These are phyloP conservation scores for Anguilla marmorata DNA, from an alignment of 2,797 vertebrate species.

Conservation along the genomic window DNA sequence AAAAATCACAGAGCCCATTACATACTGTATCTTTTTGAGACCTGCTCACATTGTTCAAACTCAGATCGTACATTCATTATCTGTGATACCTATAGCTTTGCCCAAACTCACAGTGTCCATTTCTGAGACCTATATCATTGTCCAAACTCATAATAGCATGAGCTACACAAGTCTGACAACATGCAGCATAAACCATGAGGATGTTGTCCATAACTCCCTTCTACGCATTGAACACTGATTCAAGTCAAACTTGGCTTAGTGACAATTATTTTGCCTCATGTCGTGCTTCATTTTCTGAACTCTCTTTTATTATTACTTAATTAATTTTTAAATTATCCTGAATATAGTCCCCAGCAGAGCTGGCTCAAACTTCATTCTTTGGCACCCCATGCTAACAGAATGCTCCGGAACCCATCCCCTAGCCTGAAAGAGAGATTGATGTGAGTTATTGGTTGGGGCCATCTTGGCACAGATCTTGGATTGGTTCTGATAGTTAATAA, in stretches of 20 bases:
- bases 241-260: neutral
- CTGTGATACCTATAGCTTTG: no score
- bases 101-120: neutral
- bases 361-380: neutral
- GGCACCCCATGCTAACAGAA: neutral
- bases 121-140: neutral
- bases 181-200: neutral
- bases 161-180: neutral
- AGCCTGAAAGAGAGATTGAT: conserved; percentile 21
- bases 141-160: neutral
- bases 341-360: neutral
- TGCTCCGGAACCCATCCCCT: neutral
- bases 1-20: conserved; percentile 3
- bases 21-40: neutral
- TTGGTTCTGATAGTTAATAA: conserved; percentile 47
- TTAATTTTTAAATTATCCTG: neutral
- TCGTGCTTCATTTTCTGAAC: neutral
- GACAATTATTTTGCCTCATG: neutral
- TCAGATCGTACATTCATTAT: no score
- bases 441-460: conserved; percentile 26
- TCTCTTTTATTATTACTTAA: neutral
- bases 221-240: neutral
- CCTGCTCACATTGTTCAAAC: neutral
- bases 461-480: conserved; percentile 22
- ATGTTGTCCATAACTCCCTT: neutral